phyloP scores from a whole-genome alignment of 23 tunicate species.

The Oikopleura dioica region DNA sequence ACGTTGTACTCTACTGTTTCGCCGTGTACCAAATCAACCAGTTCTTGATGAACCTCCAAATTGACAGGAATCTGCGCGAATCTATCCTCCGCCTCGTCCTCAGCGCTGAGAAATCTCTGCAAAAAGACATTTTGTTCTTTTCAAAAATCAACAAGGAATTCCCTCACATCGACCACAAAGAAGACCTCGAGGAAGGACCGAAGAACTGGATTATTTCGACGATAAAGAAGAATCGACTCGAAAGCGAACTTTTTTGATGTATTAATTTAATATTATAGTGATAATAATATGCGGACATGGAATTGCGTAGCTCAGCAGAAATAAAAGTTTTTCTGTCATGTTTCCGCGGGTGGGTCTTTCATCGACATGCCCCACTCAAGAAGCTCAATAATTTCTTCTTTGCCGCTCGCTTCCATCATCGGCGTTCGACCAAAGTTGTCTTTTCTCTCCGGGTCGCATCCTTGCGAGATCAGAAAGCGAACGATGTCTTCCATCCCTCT shows the following conservation, averaged over 20 bases:
- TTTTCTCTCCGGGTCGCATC: not conserved
- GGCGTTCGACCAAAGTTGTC: constrained; percentile 3
- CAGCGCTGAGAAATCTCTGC: not conserved
- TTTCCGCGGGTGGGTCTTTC: too few species aligned
- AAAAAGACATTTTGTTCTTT: not conserved
- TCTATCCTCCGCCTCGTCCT: not conserved
- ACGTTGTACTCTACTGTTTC: not conserved
- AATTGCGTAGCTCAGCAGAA: too few species aligned
- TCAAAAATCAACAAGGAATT: not conserved
- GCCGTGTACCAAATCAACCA: not conserved
- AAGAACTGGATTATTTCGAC: too few species aligned
- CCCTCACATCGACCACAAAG: not conserved
- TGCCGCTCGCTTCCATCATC: not conserved
- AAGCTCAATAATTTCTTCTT: not conserved
- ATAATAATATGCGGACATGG: too few species aligned
- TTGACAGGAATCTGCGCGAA: not conserved
- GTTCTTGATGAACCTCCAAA: not conserved
- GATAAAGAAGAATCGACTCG: too few species aligned
- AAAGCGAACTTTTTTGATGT: too few species aligned
- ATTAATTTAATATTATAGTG: too few species aligned
- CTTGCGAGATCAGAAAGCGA: not conserved
- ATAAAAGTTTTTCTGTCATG: too few species aligned
- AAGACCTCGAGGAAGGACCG: too few species aligned
- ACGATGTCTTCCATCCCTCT: constrained; percentile 10
- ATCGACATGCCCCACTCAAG: not conserved